phyloP scores from a whole-genome alignment of 2,113 vertebrate species.

The Callithrix jacchus region DNA sequence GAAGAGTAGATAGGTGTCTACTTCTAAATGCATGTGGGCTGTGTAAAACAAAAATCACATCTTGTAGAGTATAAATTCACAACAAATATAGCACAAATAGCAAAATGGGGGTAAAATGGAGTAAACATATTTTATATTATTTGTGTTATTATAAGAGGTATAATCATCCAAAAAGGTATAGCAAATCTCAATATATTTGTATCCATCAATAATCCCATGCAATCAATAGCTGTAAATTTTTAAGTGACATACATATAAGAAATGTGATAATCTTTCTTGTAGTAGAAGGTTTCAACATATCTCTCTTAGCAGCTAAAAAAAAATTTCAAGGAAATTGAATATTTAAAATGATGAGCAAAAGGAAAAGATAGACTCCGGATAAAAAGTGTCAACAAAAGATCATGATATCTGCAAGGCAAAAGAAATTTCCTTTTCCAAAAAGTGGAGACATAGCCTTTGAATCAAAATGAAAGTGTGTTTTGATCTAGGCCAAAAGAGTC shows the following conservation, averaged over 20 bases:
- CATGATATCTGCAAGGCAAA: neutral
- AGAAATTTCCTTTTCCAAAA: neutral
- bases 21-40: neutral
- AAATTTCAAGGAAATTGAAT: neutral
- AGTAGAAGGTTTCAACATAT: neutral
- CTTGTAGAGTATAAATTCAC: neutral
- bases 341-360: neutral
- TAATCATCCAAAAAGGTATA: neutral
- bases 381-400: neutral
- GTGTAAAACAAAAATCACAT: neutral
- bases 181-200: neutral
- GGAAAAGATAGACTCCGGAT: neutral
- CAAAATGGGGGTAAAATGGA: neutral
- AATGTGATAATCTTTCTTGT: neutral
- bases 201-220: neutral
- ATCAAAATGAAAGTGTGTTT: neutral
- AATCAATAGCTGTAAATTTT: neutral
- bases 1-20: neutral
- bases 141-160: neutral
- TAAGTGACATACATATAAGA: neutral
- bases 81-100: neutral
- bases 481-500: no score
- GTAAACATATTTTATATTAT: neutral
- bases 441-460: neutral
- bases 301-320: neutral